These are phyloP conservation scores for Teleopsis dalmanni DNA, from an alignment of 1,140 invertebrate genomes.

Conservation along the genomic window DNA sequence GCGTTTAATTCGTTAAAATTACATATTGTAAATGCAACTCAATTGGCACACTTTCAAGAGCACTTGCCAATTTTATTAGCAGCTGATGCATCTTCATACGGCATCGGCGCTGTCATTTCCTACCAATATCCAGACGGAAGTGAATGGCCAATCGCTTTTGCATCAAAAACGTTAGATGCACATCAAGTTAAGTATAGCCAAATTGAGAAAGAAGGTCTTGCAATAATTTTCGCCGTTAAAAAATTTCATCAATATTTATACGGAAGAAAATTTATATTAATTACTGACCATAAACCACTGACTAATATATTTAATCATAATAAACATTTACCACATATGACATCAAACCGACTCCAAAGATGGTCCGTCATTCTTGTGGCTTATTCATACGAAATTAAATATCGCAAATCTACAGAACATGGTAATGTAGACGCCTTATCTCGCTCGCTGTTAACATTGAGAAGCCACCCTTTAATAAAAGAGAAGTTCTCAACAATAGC, in stretches of 20 bases:
- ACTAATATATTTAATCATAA: slow-evolving; percentile 27
- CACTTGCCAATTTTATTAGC: too few relatives aligned
- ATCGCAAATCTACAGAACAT: slow-evolving; percentile 13
- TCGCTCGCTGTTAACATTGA: slow-evolving; percentile 9
- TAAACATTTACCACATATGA: slow-evolving; percentile 21
- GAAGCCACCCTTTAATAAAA: background rate
- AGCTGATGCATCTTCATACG: too few relatives aligned
- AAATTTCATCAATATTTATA: too few relatives aligned
- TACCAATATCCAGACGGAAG: too few relatives aligned
- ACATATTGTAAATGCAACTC: slow-evolving; percentile 3
- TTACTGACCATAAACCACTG: slow-evolving; percentile 49
- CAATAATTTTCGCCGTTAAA: too few relatives aligned
- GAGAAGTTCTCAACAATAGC: background rate
- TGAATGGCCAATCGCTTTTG: too few relatives aligned
- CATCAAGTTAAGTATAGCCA: too few relatives aligned
- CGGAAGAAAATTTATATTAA: too few relatives aligned
- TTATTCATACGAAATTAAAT: slow-evolving; percentile 20
- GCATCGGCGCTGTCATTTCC: too few relatives aligned
- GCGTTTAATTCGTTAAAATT: slow-evolving; percentile 4
- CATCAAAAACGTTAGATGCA: too few relatives aligned
- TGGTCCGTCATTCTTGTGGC: slow-evolving; percentile 23
- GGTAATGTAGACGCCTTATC: slow-evolving; percentile 26
- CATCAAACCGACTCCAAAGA: slow-evolving; percentile 27
- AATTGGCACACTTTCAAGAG: slow-evolving; percentile 40
- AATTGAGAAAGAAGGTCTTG: too few relatives aligned